These are phyloP conservation scores for Oxytorus armatus DNA, from an alignment of 2,888 invertebrate genomes.

Conservation along the genomic window DNA sequence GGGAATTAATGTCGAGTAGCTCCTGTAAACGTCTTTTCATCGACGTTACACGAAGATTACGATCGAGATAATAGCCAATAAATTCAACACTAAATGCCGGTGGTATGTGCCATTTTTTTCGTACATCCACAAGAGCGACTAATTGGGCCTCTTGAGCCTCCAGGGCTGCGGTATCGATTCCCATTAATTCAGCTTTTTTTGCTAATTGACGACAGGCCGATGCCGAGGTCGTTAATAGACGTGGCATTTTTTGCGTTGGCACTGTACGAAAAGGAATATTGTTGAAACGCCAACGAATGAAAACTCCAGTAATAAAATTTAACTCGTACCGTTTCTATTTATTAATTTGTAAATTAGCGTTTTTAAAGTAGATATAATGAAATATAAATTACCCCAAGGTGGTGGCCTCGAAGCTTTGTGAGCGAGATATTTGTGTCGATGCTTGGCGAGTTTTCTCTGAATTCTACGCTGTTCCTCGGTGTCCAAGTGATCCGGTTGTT, in stretches of 20 bases:
- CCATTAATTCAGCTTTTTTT: conserved; percentile 95
- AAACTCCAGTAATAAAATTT: background rate
- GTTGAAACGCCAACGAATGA: conserved; percentile 4
- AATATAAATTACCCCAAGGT: conserved; percentile 90
- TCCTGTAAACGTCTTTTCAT: conserved; percentile 92
- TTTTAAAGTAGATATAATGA: no score
- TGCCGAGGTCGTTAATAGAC: conserved; percentile 95
- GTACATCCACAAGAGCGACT: conserved; percentile 92
- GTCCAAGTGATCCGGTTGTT: conserved; percentile 87
- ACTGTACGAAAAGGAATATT: conserved; percentile 86
- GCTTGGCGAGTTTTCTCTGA: conserved; percentile 92
- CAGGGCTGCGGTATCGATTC: conserved; percentile 92
- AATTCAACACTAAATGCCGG: conserved; percentile 98
- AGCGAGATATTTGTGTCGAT: conserved; percentile 92
- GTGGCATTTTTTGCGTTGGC: conserved; percentile 97
- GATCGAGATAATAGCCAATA: conserved; percentile 96
- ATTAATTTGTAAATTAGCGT: no score
- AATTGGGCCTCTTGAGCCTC: conserved; percentile 94
- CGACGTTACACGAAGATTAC: conserved; percentile 92
- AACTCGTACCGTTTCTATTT: background rate
- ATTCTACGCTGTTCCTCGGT: conserved; percentile 91
- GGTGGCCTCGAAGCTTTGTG: conserved; percentile 90
- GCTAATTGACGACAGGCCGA: conserved; percentile 93
- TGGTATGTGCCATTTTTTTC: conserved; percentile 97
- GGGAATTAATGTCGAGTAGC: conserved; percentile 90